Base-by-base conservation (phyloP, 2,888 invertebrate species). In the Drepanosiphum platanoidis region DNA sequence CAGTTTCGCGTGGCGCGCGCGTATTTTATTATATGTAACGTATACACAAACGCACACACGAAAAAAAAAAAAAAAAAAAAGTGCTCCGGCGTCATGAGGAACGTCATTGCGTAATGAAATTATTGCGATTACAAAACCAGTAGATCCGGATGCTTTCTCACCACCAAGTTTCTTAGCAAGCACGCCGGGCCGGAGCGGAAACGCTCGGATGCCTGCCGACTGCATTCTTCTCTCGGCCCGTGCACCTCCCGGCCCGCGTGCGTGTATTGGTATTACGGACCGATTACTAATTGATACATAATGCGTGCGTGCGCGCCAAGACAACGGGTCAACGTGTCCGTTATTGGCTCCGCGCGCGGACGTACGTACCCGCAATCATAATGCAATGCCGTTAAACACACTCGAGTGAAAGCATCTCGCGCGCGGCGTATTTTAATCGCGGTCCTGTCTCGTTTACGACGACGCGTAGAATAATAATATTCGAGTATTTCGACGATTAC, bases 141-240 rank as follows among this genome's bases (percentile, higher is more conserved):
- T 83, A 83, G 66, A 66, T 75, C 83, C 64, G 75, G 75, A 83
- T 75, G 83, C 64, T 83, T 75, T 83, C 75, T 83, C 46, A 75
- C 75, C 66, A 34, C 22, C 66, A 36, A 46, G 64, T 75, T 75
- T 83, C 83, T 75, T 83, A 46, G 72, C 30, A 32, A 72, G 72
- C 81, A 72, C 72, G 72, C 61, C 61, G 52, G 61, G 61, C 61
- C 72, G n/a, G 30, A 64, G 61, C 82, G 72, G 82, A 82, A 82
- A 82, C 42, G 72, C 61, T 42, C 71, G 42, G 71, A 39, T 58
- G 30, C 39, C 58, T 7, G 81, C 58, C 46, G 71, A 74, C 74
- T 83, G 74, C 83, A 75, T 83, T 83, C 74, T 83, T 81, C 9
- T 72, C 30, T 13, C 27, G 30, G 71, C 36, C 30, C 52, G 46